Base-by-base conservation (phyloP, 2,888 invertebrate genomes). In the Tethea ocularis region DNA sequence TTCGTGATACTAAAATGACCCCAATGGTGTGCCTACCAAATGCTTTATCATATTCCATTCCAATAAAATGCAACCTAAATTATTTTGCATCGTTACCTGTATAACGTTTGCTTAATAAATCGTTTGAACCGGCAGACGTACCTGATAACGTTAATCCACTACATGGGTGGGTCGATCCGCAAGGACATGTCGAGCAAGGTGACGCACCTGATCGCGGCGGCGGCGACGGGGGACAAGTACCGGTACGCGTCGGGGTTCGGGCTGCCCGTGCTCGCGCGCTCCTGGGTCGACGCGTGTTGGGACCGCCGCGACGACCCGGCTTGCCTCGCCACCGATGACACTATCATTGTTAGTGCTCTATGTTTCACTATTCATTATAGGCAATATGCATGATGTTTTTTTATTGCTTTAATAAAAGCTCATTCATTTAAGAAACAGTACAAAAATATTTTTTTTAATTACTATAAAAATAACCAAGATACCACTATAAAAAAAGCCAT, bases 161-260 rank as follows among this genome's bases (percentile, higher is more conserved):
- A 97, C 86, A 99, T 99, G 99, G 98, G 98, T 74, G 99, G 99
- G 56, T 98, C 98, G 76, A 97, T 99, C 80, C 95, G 98, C 68
- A 97, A 97, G 91, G 98, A 99, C 82, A 96, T 98, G 95, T 95
- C 96, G 64, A 95, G 95, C 61, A 96, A 96, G 83, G 97, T 98
- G 71, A 99, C 99, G 58, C 99, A 99, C 94, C 94, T 99, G 71
- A 97, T 99, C 73, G 97, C 99, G 67, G 97, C 97, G 78, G 95
- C 95, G 75, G 97, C 97, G 76, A 96, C 96, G 54, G 98, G 98
- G 63, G 97, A 97, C 75, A 99, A 99, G 93, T 99, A 99, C 89
- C 96, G 97, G 91, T 98, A 98, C 90, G 99, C 99, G 61, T 96
- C 97, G 66, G 97, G 97, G 60, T 97, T 98, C 89, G 96, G 97